Base-by-base conservation (phyloP, 2,113 vertebrate genomes). In the Machaerirhynchus nigripectus region DNA sequence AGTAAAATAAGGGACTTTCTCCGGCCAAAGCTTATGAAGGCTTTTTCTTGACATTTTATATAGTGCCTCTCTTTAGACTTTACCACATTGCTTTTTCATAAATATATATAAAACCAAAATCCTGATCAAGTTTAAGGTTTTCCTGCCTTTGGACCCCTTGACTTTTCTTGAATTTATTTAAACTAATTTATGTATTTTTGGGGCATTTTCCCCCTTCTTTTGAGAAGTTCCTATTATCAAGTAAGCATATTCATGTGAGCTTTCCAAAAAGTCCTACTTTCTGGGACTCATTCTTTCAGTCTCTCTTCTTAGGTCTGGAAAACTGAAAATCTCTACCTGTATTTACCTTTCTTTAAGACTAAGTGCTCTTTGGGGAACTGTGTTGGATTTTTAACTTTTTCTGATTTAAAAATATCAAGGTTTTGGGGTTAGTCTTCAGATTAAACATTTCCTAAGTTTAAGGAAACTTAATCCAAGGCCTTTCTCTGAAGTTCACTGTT, bases 91-190 rank as follows among this genome's bases (percentile, higher is more conserved):
- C 76, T 70, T 53, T 91, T 91, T 92, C 89, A 93, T 93, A 83
- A 88, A 90, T 91, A 94, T 89, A 95, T 97, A 86, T 96, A 94
- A 96, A 97, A 96, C 84, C 90, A 47, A 95, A 96, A 96, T 95
- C 87, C 74, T 63, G 84, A 84, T 84, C 63, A 71, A 92, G 65
- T 60, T 67, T 52, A 69, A 28, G 27, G 26, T 74, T 95, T 82
- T 87, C 85, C 74, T 80, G 85, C 84, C 65, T 56, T 81, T 50
- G 19, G 31, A 40, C 26, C 31, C 28, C 37, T 79, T 89, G 90
- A 14, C 7, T 90, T 95, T 94, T 84, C 75, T 84, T 64, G 68
- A 44, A 87, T 92, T 90, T 76, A 73, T 96, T 82, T 94, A 40
- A 94, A 92, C 56, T 81, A 73, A 57, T 81, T 95, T 87, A 76